Evolutionary conservation across 1,140 invertebrate species (phyloP).

Genomic region (Philotrypesis tridentata): DNA sequence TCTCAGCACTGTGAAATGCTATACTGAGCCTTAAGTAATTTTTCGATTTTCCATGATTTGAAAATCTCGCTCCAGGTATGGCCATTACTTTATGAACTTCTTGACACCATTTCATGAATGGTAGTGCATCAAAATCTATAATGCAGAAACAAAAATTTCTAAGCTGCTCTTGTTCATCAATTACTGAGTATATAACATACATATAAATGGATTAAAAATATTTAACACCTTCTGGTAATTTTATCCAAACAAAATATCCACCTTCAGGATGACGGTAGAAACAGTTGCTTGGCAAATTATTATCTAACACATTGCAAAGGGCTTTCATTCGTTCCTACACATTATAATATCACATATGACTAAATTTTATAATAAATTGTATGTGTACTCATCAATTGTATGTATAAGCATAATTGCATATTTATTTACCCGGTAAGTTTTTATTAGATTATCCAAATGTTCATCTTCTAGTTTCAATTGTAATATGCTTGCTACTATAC

Average conservation of each 20-base stretch:
- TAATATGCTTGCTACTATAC: slow-evolving; percentile 75
- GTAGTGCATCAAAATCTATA: slow-evolving; percentile 61
- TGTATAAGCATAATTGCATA: too few relatives aligned
- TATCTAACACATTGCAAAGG: slow-evolving; percentile 66
- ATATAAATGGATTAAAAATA: slow-evolving; percentile 31
- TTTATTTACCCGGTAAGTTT: slow-evolving; percentile 67
- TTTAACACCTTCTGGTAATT: slow-evolving; percentile 66
- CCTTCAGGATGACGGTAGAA: slow-evolving; percentile 71
- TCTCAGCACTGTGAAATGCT: slow-evolving; percentile 69
- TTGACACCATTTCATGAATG: slow-evolving; percentile 68
- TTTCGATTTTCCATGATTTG: slow-evolving; percentile 59
- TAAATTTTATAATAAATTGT: slow-evolving; percentile 9
- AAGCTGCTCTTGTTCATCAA: background rate
- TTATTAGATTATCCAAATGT: slow-evolving; percentile 69
- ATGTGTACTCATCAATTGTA: too few relatives aligned
- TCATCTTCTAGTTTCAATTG: slow-evolving; percentile 73
- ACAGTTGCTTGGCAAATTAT: slow-evolving; percentile 70
- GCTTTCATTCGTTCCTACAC: slow-evolving; percentile 71
- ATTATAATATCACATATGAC: background rate
- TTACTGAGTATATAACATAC: background rate
- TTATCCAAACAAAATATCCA: slow-evolving; percentile 78
- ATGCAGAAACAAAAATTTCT: slow-evolving; percentile 20
- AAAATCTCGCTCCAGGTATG: slow-evolving; percentile 73
- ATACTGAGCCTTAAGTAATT: slow-evolving; percentile 73
- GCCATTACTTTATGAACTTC: slow-evolving; percentile 69